phyloP scores from a whole-genome alignment of 2,888 invertebrate species.

The Leptothorax acervorum region DNA sequence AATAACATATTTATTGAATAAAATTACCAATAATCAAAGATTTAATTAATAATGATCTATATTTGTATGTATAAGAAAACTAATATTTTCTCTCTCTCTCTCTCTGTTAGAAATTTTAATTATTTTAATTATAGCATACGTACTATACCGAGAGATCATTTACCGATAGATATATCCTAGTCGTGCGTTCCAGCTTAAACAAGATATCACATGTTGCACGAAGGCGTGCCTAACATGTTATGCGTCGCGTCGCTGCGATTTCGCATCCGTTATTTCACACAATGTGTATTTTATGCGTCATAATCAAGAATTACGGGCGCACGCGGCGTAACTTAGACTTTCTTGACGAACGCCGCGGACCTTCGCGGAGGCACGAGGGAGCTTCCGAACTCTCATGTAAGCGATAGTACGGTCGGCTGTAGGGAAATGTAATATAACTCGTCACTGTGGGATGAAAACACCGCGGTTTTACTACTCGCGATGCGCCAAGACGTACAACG shows the following conservation, averaged over 20 bases:
- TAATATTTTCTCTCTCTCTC: background rate
- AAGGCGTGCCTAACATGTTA: slow-evolving; percentile 23
- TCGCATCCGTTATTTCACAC: slow-evolving; percentile 28
- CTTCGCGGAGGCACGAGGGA: background rate
- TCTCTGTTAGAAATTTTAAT: background rate
- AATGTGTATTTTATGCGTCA: slow-evolving; percentile 31
- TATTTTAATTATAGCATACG: background rate
- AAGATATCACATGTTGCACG: slow-evolving; percentile 22
- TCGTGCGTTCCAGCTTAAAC: background rate
- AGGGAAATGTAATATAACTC: slow-evolving; percentile 40
- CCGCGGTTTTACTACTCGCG: slow-evolving; percentile 29
- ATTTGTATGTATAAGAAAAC: background rate
- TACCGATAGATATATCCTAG: background rate
- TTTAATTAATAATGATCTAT: background rate
- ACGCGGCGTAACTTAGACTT: slow-evolving; percentile 18
- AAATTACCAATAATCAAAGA: background rate
- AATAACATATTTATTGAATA: background rate
- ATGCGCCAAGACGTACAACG: slow-evolving; percentile 69
- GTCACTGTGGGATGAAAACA: slow-evolving; percentile 37
- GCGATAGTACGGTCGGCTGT: background rate
- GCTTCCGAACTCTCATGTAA: slow-evolving; percentile 18
- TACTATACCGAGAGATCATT: background rate
- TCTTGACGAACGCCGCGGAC: slow-evolving; percentile 32
- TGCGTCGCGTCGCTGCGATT: slow-evolving; percentile 7
- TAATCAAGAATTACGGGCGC: slow-evolving; percentile 43